These are phyloP conservation scores for Melanophora roralis DNA, from an alignment of 2,888 invertebrate species.

Conservation along the genomic window DNA sequence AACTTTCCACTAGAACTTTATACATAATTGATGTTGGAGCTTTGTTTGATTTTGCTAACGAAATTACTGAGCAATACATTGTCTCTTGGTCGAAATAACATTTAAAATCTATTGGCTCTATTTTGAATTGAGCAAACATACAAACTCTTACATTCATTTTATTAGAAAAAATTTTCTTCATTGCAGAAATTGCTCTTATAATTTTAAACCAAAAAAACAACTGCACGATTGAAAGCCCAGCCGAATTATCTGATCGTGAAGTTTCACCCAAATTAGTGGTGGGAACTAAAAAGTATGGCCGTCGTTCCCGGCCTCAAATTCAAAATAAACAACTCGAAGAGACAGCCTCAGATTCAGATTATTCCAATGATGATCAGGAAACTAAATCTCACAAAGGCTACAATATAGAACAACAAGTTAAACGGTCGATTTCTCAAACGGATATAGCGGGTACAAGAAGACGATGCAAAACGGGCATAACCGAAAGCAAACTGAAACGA, in stretches of 20 bases:
- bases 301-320: constrained; percentile 82
- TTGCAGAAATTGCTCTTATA: constrained; percentile 71
- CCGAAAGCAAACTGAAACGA: constrained; percentile 79
- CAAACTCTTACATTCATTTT: no score
- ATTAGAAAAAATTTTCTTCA: no score
- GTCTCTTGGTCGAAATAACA: no score
- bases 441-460: constrained; percentile 79
- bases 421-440: constrained; percentile 79
- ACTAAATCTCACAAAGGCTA: constrained; percentile 68
- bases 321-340: constrained; percentile 72
- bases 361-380: constrained; percentile 70
- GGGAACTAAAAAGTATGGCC: constrained; percentile 86
- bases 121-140: no score
- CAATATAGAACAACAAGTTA: constrained; percentile 73
- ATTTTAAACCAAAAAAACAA: constrained; percentile 68
- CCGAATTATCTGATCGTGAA: constrained; percentile 82
- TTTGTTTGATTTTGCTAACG: no score
- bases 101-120: no score
- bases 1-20: no score
- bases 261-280: constrained; percentile 85
- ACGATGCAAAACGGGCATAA: constrained; percentile 68
- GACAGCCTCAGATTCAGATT: constrained; percentile 76
- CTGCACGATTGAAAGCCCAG: constrained; percentile 73
- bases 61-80: no score
- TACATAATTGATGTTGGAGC: no score